Evolutionary conservation across 2,113 vertebrate genomes (phyloP).

Genomic region (Chaetodon trifascialis): DNA sequence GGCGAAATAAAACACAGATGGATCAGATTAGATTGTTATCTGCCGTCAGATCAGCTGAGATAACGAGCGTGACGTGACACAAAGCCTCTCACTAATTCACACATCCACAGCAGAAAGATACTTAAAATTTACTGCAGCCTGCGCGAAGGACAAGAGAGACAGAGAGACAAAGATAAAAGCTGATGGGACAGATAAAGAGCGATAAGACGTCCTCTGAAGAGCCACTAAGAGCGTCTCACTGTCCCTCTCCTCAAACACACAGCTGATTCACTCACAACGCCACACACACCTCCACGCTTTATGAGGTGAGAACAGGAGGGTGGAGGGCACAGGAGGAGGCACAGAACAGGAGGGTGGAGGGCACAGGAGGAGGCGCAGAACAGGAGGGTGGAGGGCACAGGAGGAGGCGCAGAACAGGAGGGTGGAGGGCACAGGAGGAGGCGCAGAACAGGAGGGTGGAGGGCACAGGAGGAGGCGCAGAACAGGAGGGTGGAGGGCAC

Average conservation of each 20-base stretch:
- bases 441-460: no score
- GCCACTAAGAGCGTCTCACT: not conserved
- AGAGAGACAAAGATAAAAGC: slow-evolving; percentile 44
- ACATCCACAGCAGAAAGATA: slow-evolving; percentile 21
- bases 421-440: no score
- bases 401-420: no score
- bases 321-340: no score
- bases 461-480: no score
- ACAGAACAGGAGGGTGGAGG: no score
- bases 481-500: no score
- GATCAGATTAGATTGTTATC: slow-evolving; percentile 54
- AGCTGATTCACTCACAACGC: not conserved
- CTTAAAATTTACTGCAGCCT: slow-evolving; percentile 53
- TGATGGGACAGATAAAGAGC: slow-evolving; percentile 46
- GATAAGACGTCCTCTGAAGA: slow-evolving; percentile 52
- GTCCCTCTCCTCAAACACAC: slow-evolving; percentile 1
- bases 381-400: no score
- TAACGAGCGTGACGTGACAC: slow-evolving; percentile 17
- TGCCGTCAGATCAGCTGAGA: slow-evolving; percentile 36
- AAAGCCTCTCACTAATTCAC: slow-evolving; percentile 17
- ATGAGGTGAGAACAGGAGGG: not conserved
- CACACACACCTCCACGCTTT: not conserved
- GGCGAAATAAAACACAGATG: not conserved
- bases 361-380: no score
- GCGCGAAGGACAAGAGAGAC: slow-evolving; percentile 42